phyloP scores from a whole-genome alignment of 2,888 invertebrate species.

The Ornithoptera priamus region DNA sequence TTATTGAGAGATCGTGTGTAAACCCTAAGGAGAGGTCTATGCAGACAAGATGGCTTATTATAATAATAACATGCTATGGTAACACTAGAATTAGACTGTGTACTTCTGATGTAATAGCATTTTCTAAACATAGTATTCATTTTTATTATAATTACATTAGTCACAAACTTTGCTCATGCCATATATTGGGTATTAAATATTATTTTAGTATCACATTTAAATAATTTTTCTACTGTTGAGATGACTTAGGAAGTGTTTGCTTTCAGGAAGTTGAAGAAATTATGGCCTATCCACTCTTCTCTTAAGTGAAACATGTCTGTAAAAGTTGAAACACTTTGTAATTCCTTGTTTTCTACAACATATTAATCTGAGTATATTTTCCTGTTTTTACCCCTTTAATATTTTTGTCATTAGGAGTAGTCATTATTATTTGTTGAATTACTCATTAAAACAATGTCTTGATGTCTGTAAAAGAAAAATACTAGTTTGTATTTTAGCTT shows the following conservation, averaged over 20 bases:
- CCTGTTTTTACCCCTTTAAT: neutral
- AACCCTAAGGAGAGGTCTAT: too few relatives aligned
- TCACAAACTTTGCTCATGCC: neutral
- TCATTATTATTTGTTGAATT: conserved; percentile 52
- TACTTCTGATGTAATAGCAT: neutral
- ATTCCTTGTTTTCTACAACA: neutral
- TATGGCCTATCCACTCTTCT: neutral
- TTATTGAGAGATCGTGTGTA: too few relatives aligned
- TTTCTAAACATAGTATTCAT: neutral
- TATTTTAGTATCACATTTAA: neutral
- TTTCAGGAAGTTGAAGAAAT: neutral
- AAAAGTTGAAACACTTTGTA: neutral
- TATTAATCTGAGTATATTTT: conserved; percentile 2
- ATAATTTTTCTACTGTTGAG: neutral
- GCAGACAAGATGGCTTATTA: too few relatives aligned
- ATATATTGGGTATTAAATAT: neutral
- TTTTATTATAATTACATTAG: neutral
- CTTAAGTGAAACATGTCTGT: neutral
- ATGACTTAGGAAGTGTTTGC: neutral
- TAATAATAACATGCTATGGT: neutral
- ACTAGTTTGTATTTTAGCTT: too few relatives aligned
- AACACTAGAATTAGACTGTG: neutral
- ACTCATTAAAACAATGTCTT: conserved; percentile 62
- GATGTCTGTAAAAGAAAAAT: conserved; percentile 53
- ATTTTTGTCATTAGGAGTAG: conserved; percentile 48